Conservation (phyloP, 2,797 vertebrate species). For the Steatocranus sp. region DNA sequence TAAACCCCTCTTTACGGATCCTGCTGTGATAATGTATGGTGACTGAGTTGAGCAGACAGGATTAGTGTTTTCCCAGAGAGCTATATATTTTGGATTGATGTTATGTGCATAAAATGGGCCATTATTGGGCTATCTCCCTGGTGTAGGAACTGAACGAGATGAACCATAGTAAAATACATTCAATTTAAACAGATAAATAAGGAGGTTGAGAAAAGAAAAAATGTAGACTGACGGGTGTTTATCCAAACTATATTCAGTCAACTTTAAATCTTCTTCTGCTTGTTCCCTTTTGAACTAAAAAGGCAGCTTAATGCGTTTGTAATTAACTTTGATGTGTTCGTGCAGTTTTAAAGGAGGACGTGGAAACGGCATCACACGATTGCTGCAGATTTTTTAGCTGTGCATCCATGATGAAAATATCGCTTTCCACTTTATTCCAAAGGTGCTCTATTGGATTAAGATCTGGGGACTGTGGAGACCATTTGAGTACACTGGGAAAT, state of each 20-base stretch:
- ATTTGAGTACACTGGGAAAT: background rate
- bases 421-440: background rate
- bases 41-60: background rate
- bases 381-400: conserved; percentile 42
- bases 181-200: background rate
- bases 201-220: background rate
- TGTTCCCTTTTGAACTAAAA: background rate
- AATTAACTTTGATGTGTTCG: background rate
- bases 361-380: conserved; percentile 7
- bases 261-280: background rate
- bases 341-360: background rate
- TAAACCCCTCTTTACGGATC: background rate
- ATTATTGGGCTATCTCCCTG: background rate
- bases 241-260: background rate
- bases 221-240: background rate
- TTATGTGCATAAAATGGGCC: background rate
- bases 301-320: background rate
- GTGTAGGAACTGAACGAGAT: background rate
- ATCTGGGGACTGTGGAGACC: background rate
- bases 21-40: conserved; percentile 14
- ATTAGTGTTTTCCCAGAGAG: background rate
- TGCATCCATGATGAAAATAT: conserved; percentile 23
- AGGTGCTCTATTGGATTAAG: background rate
- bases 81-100: background rate
- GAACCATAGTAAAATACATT: background rate